These are phyloP conservation scores for Pasiphila rectangulata DNA, from an alignment of 2,888 invertebrate species.

Conservation along the genomic window DNA sequence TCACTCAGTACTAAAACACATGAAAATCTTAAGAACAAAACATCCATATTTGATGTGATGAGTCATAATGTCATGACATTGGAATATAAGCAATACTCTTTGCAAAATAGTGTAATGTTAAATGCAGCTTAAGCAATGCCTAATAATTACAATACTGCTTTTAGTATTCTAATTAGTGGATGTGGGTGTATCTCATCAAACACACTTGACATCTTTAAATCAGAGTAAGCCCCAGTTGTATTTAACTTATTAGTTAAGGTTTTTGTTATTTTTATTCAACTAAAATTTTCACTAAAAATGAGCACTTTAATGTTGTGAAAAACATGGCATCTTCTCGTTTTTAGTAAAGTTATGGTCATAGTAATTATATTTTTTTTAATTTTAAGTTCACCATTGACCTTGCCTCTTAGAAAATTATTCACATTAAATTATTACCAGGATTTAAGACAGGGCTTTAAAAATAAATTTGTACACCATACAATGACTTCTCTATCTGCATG, in stretches of 20 bases:
- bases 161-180: conserved; percentile 28
- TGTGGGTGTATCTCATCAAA: conserved; percentile 21
- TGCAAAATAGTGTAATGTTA: conserved; percentile 25
- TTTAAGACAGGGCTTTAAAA: neutral
- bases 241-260: conserved; percentile 14
- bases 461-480: neutral
- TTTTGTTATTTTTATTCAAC: neutral
- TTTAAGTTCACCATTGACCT: conserved; percentile 12
- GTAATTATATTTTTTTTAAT: conserved; percentile 1
- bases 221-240: conserved; percentile 22
- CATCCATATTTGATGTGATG: conserved; percentile 22
- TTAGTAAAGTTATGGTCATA: neutral
- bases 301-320: neutral
- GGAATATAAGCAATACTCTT: conserved; percentile 28
- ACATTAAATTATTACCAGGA: neutral
- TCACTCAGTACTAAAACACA: conserved; percentile 11
- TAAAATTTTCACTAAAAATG: neutral
- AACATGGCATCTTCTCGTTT: too few species aligned
- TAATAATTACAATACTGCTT: conserved; percentile 28
- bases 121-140: conserved; percentile 38
- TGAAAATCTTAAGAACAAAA: conserved; percentile 34
- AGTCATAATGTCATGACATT: conserved; percentile 32
- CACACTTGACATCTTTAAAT: conserved; percentile 12
- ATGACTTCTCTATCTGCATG: conserved; percentile 2
- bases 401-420: neutral